Base-by-base conservation (phyloP, 2,113 vertebrate genomes). In the Carassius gibelio region DNA sequence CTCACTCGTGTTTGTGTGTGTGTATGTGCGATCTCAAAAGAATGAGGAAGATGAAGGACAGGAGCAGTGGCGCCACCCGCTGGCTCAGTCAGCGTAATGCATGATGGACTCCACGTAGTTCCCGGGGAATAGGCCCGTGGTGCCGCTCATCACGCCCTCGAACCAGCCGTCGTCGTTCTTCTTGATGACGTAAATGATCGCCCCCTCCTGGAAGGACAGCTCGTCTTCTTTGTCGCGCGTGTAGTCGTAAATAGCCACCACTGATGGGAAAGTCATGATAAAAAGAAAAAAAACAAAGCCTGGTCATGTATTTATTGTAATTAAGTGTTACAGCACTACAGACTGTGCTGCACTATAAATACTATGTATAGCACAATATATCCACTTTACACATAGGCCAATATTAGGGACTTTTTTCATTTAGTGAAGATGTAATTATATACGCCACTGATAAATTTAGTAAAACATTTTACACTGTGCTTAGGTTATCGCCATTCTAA, bases 111-210 rank as follows among this genome's bases (percentile, higher is more conserved):
- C 98, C 1, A 99, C 97, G 0, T 99, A 99, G 93, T 99, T 99
- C 75, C 98, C 98, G 0, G 98, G 98, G 88, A 99, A 99, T 75
- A 99, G 98, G 92, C 98, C 98, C 0, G 98, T 99, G 94, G 98
- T 98, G 74, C 96, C 96, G 64, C 97, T 97, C 98, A 99, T 99
- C 85, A 99, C 97, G 0, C 98, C 98, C 89, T 99, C 98, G 82
- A 94, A 99, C 98, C 98, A 99, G 90, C 98, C 98, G 6, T 99
- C 98, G 7, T 99, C 98, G 57, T 99, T 99, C 94, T 99, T 99
- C 96, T 99, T 99, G 93, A 99, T 98, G 90, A 99, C 98, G 13
- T 99, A 99, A 92, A 99, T 99, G 92, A 99, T 99, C 94, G 98
- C 97, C 83, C 98, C 98, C 94, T 99, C 98, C 94, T 98, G 97